These are phyloP conservation scores for Eubasilissa splendida DNA, from an alignment of 2,888 invertebrate genomes.

Conservation along the genomic window DNA sequence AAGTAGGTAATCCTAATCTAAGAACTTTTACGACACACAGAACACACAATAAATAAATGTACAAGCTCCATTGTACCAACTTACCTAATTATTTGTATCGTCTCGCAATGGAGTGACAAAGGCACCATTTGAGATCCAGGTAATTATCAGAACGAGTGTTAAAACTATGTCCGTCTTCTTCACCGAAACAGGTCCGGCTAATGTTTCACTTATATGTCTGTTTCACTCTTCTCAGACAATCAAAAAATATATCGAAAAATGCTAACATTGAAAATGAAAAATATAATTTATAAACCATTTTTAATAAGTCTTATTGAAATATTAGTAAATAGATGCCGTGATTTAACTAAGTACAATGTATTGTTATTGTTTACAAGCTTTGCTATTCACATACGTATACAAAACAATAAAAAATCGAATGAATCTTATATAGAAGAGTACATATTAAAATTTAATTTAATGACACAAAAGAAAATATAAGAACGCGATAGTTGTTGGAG, in stretches of 20 bases:
- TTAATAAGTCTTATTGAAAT: too few species aligned
- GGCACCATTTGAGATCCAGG: conserved; percentile 3
- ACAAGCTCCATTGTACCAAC: neutral
- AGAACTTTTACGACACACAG: too few species aligned
- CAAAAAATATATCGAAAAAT: neutral
- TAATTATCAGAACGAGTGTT: neutral
- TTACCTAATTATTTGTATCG: conserved; percentile 45
- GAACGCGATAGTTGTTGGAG: neutral
- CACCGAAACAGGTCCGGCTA: neutral
- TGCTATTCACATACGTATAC: too few species aligned
- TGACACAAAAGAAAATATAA: neutral
- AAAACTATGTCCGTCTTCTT: conserved; percentile 21
- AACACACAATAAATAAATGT: too few species aligned
- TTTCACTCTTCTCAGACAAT: conserved; percentile 5
- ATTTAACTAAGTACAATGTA: too few species aligned
- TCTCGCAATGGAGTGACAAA: conserved; percentile 30
- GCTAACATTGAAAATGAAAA: neutral
- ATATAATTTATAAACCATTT: too few species aligned
- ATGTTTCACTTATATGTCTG: conserved; percentile 24
- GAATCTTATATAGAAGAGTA: too few species aligned
- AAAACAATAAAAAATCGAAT: too few species aligned
- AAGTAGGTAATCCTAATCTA: too few species aligned
- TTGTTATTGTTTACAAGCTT: too few species aligned
- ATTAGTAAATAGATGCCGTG: too few species aligned
- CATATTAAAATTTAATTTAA: too few species aligned